These are phyloP conservation scores for Pristionchus maxplancki DNA, from an alignment of 2,888 invertebrate species.

Conservation along the genomic window DNA sequence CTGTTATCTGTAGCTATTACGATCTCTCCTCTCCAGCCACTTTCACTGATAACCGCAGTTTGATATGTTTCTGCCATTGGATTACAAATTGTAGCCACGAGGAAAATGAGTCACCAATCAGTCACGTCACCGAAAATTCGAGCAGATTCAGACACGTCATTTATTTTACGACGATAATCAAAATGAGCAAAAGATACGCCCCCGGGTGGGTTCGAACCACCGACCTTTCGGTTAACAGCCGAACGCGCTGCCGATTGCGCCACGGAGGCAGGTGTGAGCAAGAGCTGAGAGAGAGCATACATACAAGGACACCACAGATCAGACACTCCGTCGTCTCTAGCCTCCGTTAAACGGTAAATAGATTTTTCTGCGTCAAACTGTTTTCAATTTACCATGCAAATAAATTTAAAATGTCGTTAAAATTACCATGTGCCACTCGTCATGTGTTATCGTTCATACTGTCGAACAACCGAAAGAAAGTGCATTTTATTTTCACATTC, in stretches of 20 bases:
- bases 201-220: slow-evolving; percentile 81
- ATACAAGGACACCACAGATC: background rate
- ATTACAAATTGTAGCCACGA: background rate
- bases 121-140: background rate
- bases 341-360: too few species aligned
- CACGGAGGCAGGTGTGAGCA: slow-evolving; percentile 57
- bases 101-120: background rate
- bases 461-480: background rate
- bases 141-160: background rate
- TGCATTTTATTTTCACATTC: background rate
- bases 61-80: background rate
- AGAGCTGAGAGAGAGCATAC: background rate
- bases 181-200: slow-evolving; percentile 78
- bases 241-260: slow-evolving; percentile 75
- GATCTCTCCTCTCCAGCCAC: background rate
- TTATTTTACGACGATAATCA: background rate
- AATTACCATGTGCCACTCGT: too few species aligned
- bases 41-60: slow-evolving; percentile 25
- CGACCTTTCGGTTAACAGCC: slow-evolving; percentile 78
- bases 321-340: too few species aligned
- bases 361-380: background rate
- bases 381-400: background rate
- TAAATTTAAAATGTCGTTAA: background rate
- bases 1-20: background rate
- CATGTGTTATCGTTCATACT: too few species aligned